phyloP scores from a whole-genome alignment of 2,888 invertebrate genomes.

The Hoplodrina blanda region DNA sequence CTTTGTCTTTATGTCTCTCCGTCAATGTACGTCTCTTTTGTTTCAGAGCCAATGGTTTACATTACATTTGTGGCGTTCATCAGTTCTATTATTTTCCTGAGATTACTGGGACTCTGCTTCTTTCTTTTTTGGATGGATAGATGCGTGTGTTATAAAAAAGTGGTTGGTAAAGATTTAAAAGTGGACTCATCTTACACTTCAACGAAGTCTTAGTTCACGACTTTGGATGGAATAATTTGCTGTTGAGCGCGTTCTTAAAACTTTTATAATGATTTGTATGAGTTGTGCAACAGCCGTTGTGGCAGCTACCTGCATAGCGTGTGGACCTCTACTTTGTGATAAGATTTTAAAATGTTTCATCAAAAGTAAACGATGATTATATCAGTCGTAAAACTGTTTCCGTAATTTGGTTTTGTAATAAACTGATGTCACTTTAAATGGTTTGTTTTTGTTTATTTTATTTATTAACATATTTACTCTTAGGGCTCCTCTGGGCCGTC shows the following conservation, averaged over 20 bases:
- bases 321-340: slow-evolving; percentile 73
- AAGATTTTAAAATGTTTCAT: slow-evolving; percentile 69
- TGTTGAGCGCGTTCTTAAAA: slow-evolving; percentile 21
- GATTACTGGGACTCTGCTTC: slow-evolving; percentile 36
- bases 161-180: slow-evolving; percentile 2
- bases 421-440: slow-evolving; percentile 39
- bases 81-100: slow-evolving; percentile 35
- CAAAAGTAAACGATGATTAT: slow-evolving; percentile 61
- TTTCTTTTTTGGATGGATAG: slow-evolving; percentile 25
- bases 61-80: slow-evolving; percentile 46
- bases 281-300: slow-evolving; percentile 68
- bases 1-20: slow-evolving; percentile 9
- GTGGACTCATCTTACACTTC: not conserved
- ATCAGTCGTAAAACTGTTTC: slow-evolving; percentile 2
- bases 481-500: too few species aligned
- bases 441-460: slow-evolving; percentile 23
- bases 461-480: not conserved
- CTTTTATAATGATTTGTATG: slow-evolving; percentile 74
- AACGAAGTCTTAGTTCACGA: not conserved
- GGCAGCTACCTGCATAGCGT: slow-evolving; percentile 68
- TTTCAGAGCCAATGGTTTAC: slow-evolving; percentile 65
- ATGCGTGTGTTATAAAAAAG: slow-evolving; percentile 25
- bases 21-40: slow-evolving; percentile 55
- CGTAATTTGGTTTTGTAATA: slow-evolving; percentile 53
- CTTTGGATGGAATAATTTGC: slow-evolving; percentile 28